phyloP scores from a whole-genome alignment of 2,888 invertebrate species.

The Fissipunctia ypsillon region DNA sequence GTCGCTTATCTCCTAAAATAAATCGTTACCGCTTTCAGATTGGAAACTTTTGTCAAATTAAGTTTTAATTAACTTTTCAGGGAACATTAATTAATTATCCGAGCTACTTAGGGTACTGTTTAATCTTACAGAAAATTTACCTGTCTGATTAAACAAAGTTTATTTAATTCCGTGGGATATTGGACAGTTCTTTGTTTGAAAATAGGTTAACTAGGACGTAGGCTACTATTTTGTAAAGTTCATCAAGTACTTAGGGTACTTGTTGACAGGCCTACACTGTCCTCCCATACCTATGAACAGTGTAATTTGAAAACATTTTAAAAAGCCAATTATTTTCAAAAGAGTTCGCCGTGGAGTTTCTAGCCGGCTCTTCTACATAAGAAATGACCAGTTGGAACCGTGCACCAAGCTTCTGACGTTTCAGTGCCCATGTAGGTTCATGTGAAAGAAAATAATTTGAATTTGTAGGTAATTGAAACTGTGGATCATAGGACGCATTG shows the following conservation, averaged over 20 bases:
- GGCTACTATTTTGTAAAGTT: too few species aligned
- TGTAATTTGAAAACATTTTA: too few species aligned
- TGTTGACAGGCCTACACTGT: too few species aligned
- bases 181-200: constrained; percentile 37
- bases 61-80: constrained; percentile 67
- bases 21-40: constrained; percentile 61
- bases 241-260: too few species aligned
- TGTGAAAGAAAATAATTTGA: too few species aligned
- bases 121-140: constrained; percentile 64
- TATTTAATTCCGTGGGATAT: constrained; percentile 19
- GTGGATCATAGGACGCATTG: background rate
- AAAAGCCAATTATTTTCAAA: too few species aligned
- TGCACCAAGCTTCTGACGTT: too few species aligned
- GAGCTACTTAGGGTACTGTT: constrained; percentile 55
- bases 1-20: constrained; percentile 52
- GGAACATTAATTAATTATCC: constrained; percentile 63
- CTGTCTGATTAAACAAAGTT: constrained; percentile 55
- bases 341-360: too few species aligned
- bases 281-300: too few species aligned
- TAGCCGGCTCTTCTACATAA: too few species aligned
- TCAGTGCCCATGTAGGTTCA: too few species aligned
- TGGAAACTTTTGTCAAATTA: constrained; percentile 64
- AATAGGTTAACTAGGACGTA: constrained; percentile 5
- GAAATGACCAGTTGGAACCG: too few species aligned
- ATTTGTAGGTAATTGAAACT: background rate